Evolutionary conservation across 1,140 invertebrate species (phyloP), one percentile per base, ranked within the genome.

Genomic region (Drosophila rufa): DNA sequence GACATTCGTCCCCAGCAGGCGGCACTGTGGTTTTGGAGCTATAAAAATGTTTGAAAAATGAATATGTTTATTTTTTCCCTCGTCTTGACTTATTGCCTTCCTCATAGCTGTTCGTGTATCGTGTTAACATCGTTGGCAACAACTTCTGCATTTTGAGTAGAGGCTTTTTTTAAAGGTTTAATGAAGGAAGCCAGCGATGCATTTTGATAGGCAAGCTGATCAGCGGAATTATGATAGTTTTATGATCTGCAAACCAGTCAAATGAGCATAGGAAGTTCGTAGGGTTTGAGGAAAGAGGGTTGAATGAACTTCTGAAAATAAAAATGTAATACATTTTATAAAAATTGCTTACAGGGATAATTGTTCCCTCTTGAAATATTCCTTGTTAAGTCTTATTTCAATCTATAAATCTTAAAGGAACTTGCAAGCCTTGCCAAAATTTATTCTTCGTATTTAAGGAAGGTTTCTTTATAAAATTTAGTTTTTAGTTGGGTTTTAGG

Each of bases 11-110:
- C 19, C 36, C 48, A 27, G 8, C 22, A 27, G 47, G 17, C 36
- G 51, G 73, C 71, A 75, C 75, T 45, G 75, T 76, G 75, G 75
- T 59, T 17, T 51, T 19, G 11, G 7, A 9, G 71, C 36, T 15
- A 75, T 75, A 27, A 76, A 75, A 57, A 58, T 43, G 19, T 51
- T 74, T 47, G 38, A 71, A 71, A 59, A 50, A 58, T 70, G 65
- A 45, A 43, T 46, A 70, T 67, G 60, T 53, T 67, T 67, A 67
- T 30, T 51, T 51, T 36, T 40, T 40, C 8, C 8, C 19, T 38
- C 25, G 12, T 22, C 38, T 43, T 73, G 69, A 73, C 67, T 73
- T 73, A 73, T 73, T 22, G 67, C 53, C 53, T 47, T 47, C 43
- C 69, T 30, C n/a, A 38, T 30, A 9, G 66, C 65, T 15, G 38